Percentiles rank a stretch among this genome's conserved stretches.
Evolutionary conservation across 1,140 invertebrate genomes (phyloP).

Genomic region (Ectropis grisescens): DNA sequence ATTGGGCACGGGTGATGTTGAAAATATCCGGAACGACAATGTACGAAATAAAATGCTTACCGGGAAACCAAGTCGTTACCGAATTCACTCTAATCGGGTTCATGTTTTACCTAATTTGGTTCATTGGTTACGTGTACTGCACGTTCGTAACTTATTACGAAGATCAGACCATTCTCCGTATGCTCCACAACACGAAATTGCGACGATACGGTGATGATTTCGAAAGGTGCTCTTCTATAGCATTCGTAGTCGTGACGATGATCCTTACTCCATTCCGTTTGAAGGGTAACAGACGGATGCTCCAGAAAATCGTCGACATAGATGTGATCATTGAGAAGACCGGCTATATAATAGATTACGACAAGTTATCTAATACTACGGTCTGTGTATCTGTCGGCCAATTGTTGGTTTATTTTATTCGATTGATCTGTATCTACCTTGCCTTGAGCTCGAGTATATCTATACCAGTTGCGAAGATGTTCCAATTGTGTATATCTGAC

Average conservation of each 20-base stretch:
- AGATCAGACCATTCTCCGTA: conserved; percentile 31
- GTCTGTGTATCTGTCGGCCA: conserved; percentile 17
- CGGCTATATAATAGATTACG: conserved; percentile 21
- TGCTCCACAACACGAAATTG: conserved; percentile 33
- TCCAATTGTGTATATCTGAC: conserved; percentile 27
- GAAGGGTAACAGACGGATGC: conserved; percentile 13
- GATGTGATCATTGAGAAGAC: conserved; percentile 24
- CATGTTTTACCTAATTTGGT: conserved; percentile 22
- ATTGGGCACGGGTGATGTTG: conserved; percentile 6
- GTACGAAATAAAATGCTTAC: background rate
- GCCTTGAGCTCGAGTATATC: conserved; percentile 12
- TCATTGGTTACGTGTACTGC: conserved; percentile 26
- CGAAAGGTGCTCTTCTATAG: conserved; percentile 22
- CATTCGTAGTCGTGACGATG: conserved; percentile 27
- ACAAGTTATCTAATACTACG: conserved; percentile 9
- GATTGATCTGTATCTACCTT: conserved; percentile 24
- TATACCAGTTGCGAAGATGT: conserved; percentile 25
- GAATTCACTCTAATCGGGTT: conserved; percentile 25
- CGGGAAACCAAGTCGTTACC: background rate
- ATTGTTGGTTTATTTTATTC: conserved; percentile 10
- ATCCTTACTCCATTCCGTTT: conserved; percentile 35
- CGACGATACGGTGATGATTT: conserved; percentile 39
- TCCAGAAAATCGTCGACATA: conserved; percentile 21
- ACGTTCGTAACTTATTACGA: conserved; percentile 15
- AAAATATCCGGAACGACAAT: conserved; percentile 4